Evolutionary conservation across 2,888 invertebrate genomes (phyloP).

Genomic region (Drosophila putrida): DNA sequence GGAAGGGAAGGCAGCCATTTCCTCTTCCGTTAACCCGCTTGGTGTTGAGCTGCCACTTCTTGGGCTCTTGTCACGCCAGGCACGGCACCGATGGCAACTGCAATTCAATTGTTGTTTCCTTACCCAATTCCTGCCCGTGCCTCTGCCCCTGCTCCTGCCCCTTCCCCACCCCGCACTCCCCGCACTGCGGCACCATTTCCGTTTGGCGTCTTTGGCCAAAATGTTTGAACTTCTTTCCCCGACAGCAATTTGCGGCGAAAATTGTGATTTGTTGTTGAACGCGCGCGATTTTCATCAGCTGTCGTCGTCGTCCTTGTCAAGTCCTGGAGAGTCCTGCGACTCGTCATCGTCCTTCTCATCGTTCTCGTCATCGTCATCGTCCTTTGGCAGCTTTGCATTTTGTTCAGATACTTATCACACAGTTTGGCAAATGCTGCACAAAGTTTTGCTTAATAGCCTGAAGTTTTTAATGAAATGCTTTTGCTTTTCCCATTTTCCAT

Average conservation of each 20-base stretch:
- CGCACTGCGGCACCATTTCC: slow-evolving; percentile 24
- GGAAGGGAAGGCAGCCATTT: not conserved
- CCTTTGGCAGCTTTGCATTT: slow-evolving; percentile 81
- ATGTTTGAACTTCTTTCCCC: slow-evolving; percentile 75
- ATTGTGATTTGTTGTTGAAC: slow-evolving; percentile 78
- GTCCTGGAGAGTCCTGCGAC: slow-evolving; percentile 27
- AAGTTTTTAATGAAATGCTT: slow-evolving; percentile 81
- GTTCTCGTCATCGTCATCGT: slow-evolving; percentile 35
- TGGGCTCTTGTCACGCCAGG: slow-evolving; percentile 76
- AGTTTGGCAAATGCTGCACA: slow-evolving; percentile 82
- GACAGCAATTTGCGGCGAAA: slow-evolving; percentile 80
- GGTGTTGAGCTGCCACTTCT: slow-evolving; percentile 45
- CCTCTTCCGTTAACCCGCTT: slow-evolving; percentile 3
- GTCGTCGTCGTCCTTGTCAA: slow-evolving; percentile 43
- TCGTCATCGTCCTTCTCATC: too few species aligned
- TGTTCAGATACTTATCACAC: slow-evolving; percentile 81
- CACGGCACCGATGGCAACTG: slow-evolving; percentile 75
- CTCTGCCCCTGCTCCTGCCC: not conserved
- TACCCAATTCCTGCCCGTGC: not conserved
- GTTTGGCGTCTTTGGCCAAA: slow-evolving; percentile 53
- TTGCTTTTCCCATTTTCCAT: slow-evolving; percentile 48
- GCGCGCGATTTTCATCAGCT: slow-evolving; percentile 79
- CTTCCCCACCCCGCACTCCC: not conserved
- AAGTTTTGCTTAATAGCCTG: slow-evolving; percentile 81
- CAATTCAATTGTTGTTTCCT: slow-evolving; percentile 77